phyloP scores from a whole-genome alignment of 1,140 invertebrate genomes.

The Drosophila gunungcola region DNA sequence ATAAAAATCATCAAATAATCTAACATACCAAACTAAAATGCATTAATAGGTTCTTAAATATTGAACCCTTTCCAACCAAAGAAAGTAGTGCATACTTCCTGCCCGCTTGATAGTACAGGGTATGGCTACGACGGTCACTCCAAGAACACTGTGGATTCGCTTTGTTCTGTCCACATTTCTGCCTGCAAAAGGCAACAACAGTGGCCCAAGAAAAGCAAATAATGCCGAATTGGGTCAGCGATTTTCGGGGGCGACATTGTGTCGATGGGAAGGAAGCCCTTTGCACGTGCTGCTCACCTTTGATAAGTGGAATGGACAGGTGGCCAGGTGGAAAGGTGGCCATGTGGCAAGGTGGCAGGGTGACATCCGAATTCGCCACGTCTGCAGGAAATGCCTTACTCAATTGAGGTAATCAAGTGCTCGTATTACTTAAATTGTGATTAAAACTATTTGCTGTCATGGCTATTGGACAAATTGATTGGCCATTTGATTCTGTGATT shows the following conservation, averaged over 20 bases:
- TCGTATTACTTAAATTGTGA: slow-evolving; percentile 42
- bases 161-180: slow-evolving; percentile 11
- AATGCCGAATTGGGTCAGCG: slow-evolving; percentile 68
- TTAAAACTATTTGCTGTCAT: slow-evolving; percentile 34
- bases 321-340: background rate
- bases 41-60: background rate
- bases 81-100: background rate
- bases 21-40: background rate
- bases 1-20: background rate
- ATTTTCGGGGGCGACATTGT: slow-evolving; percentile 71
- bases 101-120: background rate
- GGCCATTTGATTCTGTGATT: slow-evolving; percentile 29
- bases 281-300: slow-evolving; percentile 46
- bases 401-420: slow-evolving; percentile 40
- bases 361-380: slow-evolving; percentile 24
- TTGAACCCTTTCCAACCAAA: background rate
- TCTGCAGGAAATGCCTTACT: slow-evolving; percentile 25
- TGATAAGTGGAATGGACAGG: background rate
- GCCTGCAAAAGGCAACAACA: slow-evolving; percentile 10
- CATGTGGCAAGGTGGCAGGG: background rate
- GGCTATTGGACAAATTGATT: slow-evolving; percentile 8
- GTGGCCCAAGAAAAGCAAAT: slow-evolving; percentile 22
- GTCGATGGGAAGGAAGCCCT: slow-evolving; percentile 58
- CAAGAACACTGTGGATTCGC: slow-evolving; percentile 28
- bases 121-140: slow-evolving; percentile 25